phyloP scores from a whole-genome alignment of 2,113 vertebrate genomes.

The Tympanuchus pallidicinctus region DNA sequence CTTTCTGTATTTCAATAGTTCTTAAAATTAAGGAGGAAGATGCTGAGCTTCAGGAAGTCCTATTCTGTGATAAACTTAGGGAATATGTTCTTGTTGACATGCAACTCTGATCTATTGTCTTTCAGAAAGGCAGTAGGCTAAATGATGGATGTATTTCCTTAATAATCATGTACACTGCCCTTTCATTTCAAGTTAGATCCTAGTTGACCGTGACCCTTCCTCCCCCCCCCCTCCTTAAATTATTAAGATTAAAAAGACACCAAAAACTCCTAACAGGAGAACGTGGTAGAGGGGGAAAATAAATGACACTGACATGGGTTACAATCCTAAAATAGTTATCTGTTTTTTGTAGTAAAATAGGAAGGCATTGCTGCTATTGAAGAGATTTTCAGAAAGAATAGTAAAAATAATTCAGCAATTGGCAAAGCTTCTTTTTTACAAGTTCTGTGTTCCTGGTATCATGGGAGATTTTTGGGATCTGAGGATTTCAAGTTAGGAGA shows the following conservation, averaged over 20 bases:
- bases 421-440: not conserved
- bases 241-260: not conserved
- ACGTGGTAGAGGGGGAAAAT: not conserved
- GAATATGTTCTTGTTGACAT: not conserved
- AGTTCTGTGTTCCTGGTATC: not conserved
- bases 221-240: accelerated
- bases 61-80: not conserved
- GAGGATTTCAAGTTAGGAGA: not conserved
- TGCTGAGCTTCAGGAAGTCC: not conserved
- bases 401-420: not conserved
- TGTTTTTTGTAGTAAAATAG: not conserved
- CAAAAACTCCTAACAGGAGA: not conserved
- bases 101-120: not conserved
- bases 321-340: not conserved
- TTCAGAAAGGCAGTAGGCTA: not conserved
- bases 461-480: not conserved
- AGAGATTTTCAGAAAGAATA: not conserved
- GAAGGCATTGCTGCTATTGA: not conserved
- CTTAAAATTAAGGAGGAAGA: not conserved
- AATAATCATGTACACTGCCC: not conserved
- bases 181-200: not conserved
- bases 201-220: not conserved
- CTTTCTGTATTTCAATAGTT: not conserved
- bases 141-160: not conserved
- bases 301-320: not conserved